Conservation (phyloP, 2,888 invertebrate species). For the Lochmaea crataegi region DNA sequence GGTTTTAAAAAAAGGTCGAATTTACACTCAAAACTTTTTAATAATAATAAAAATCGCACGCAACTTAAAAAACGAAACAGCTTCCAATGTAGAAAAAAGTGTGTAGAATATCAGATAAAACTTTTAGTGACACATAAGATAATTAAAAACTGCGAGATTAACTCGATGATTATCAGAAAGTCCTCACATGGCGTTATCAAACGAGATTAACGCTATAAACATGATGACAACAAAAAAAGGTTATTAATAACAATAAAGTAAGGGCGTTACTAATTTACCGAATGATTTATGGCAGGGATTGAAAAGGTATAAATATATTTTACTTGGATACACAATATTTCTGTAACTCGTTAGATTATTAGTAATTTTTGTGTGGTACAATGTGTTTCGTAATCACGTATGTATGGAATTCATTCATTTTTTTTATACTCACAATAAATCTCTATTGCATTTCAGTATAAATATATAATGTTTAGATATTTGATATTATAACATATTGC, state of each 20-base stretch:
- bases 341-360: background rate
- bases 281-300: background rate
- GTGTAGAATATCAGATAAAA: background rate
- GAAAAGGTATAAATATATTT: background rate
- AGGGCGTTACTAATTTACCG: background rate
- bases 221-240: background rate
- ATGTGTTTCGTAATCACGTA: background rate
- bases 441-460: too few species aligned
- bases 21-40: background rate
- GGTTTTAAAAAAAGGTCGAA: too few species aligned
- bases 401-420: too few species aligned
- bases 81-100: background rate
- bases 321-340: background rate
- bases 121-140: conserved; percentile 1
- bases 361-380: background rate
- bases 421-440: too few species aligned
- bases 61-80: background rate
- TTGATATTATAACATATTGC: too few species aligned
- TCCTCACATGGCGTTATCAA: conserved; percentile 8
- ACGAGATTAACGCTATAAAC: conserved; percentile 15
- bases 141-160: conserved; percentile 1
- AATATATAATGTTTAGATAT: too few species aligned
- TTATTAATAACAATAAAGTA: background rate
- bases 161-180: conserved; percentile 12
- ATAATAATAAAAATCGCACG: background rate